Evolutionary conservation across 2,888 invertebrate species (phyloP), one percentile per base, ranked within the genome.

Genomic region (Luffia ferchaultella): DNA sequence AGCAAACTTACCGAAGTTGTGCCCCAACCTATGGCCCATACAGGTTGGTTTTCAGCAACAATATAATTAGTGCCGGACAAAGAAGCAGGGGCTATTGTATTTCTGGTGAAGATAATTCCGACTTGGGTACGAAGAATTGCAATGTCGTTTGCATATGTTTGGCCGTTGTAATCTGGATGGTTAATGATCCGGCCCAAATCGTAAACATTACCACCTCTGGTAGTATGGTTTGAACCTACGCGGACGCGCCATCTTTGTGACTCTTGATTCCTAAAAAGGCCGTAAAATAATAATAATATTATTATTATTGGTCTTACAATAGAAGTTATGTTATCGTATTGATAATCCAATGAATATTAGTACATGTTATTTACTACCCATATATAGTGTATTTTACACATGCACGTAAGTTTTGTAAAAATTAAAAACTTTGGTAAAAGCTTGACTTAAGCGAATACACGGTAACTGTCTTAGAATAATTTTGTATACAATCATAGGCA

Each of bases 1-100:
- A n/a, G n/a, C n/a, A n/a, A n/a, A 59, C 49, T 49, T 18, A 50
- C 50, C 1, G 50, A 50, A 9, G 18, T 45, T 15, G 45, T 9
- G 19, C 50, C 50, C 50, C 50, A 50, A 45, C 50, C 50, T 7
- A 45, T 17, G 12, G 50, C 50, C 50, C 50, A 50, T 7, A 50
- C 50, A 7, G 42, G 20, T 17, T 45, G 18, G 42, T 48, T 48
- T 17, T 51, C 51, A 12, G 42, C 42, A 18, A 51, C 16, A 16
- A 47, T 41, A 42, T 51, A 51, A 48, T 48, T 48, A 16, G 48
- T 0, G 5, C 51, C 48, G 30, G 51, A 42, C 15, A 51, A 44
- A 17, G 44, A 30, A 5, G 9, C 51, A 15, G 48, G 42, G 16
- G 16, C 20, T 18, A 41, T 43, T 2, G 19, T 3, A 18, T 30